Conservation (phyloP, 35 echinoderm and acorn worm species). For the Diadema setosum region DNA sequence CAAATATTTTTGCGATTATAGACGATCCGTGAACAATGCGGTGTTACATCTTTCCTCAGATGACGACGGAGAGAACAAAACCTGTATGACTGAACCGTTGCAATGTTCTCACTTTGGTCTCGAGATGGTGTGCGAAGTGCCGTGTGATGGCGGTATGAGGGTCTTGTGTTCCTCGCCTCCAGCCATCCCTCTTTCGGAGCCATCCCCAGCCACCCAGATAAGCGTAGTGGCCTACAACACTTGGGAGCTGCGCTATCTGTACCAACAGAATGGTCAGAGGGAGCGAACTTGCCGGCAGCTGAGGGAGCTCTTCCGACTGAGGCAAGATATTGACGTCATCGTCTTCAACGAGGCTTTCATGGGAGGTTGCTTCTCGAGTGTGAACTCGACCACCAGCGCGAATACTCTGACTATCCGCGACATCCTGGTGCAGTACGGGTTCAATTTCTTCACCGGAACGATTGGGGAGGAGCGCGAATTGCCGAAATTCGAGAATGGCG, state of each 20-base stretch:
- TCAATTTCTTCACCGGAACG: conserved; percentile 41
- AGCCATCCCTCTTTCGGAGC: background rate
- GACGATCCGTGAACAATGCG: too few relatives aligned
- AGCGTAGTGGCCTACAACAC: conserved; percentile 50
- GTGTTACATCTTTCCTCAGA: background rate
- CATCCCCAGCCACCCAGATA: conserved; percentile 7
- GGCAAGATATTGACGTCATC: conserved; percentile 74
- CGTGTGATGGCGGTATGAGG: conserved; percentile 23
- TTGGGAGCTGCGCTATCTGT: conserved; percentile 65
- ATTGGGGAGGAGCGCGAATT: conserved; percentile 26
- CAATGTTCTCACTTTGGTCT: conserved; percentile 53
- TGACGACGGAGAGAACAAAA: conserved; percentile 3
- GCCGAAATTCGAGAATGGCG: conserved; percentile 54
- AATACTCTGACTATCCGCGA: conserved; percentile 44
- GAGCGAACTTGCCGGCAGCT: conserved; percentile 69
- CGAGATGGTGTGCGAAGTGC: conserved; percentile 37
- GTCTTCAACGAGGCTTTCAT: conserved; percentile 77
- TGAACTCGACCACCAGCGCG: background rate
- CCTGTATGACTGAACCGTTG: conserved; percentile 12
- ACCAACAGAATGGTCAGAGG: conserved; percentile 68
- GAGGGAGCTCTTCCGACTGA: conserved; percentile 8
- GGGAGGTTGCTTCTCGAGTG: conserved; percentile 67
- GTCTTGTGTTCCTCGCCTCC: conserved; percentile 36
- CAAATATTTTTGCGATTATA: too few relatives aligned
- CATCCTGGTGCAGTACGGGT: conserved; percentile 68